Evolutionary conservation across 2,797 vertebrate genomes (phyloP).

Genomic region (Chanos chanos): DNA sequence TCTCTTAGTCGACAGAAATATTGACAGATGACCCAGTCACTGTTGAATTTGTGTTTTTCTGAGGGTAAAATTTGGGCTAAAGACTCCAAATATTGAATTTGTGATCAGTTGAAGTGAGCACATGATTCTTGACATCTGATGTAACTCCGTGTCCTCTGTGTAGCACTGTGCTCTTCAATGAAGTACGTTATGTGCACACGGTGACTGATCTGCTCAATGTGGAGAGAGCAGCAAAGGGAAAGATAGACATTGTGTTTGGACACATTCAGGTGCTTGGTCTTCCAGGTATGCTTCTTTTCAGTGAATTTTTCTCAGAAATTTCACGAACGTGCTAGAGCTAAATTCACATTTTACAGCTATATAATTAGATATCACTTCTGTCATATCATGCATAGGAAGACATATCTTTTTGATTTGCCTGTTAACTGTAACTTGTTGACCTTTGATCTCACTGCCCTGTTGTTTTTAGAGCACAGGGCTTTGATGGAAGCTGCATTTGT

Average conservation of each 20-base stretch:
- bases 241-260: slow-evolving; percentile 77
- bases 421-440: not conserved
- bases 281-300: slow-evolving; percentile 77
- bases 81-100: too few relatives aligned
- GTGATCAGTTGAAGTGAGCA: too few relatives aligned
- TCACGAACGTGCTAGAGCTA: too few relatives aligned
- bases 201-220: slow-evolving; percentile 74
- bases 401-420: not conserved
- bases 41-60: too few relatives aligned
- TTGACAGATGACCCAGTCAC: too few relatives aligned
- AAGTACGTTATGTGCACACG: slow-evolving; percentile 85
- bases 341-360: too few relatives aligned
- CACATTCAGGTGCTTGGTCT: slow-evolving; percentile 86
- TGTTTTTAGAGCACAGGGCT: slow-evolving; percentile 80
- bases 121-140: not conserved
- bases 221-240: slow-evolving; percentile 79
- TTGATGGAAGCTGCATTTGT: slow-evolving; percentile 94
- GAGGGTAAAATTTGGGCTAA: too few relatives aligned
- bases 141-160: too few relatives aligned
- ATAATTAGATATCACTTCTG: too few relatives aligned
- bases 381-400: too few relatives aligned
- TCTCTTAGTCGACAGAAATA: too few relatives aligned
- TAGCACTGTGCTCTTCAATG: slow-evolving; percentile 88
- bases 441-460: slow-evolving; percentile 23
- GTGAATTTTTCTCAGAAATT: too few relatives aligned